phyloP scores from a whole-genome alignment of 2,888 invertebrate species.

The Melinaea menophilus region DNA sequence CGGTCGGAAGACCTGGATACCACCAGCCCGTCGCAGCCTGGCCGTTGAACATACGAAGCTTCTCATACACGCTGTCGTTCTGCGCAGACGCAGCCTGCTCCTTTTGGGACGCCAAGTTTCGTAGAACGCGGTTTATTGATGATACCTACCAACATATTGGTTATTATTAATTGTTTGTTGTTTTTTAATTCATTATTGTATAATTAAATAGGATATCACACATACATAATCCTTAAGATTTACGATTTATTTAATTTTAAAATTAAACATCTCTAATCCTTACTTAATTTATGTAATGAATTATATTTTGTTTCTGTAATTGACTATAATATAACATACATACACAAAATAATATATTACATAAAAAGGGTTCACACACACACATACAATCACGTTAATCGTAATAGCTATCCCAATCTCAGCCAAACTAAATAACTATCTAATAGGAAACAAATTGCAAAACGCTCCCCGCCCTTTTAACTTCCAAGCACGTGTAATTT shows the following conservation, averaged over 20 bases:
- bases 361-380: conserved; percentile 6
- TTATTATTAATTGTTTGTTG: background rate
- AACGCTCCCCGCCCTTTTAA: conserved; percentile 55
- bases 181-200: background rate
- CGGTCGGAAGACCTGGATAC: conserved; percentile 88
- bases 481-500: conserved; percentile 73
- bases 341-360: background rate
- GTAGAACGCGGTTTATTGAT: conserved; percentile 97
- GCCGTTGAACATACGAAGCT: conserved; percentile 96
- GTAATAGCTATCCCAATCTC: conserved; percentile 27
- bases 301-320: no score
- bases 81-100: conserved; percentile 90
- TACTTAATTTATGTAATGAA: no score
- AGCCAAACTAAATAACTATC: conserved; percentile 48
- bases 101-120: conserved; percentile 97
- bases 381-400: background rate
- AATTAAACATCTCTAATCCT: no score
- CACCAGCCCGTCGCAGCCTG: conserved; percentile 90
- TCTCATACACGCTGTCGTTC: conserved; percentile 95
- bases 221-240: no score
- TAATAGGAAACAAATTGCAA: conserved; percentile 69
- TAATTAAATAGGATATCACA: no score
- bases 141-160: conserved; percentile 84
- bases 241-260: no score
- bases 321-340: background rate